A percentile compares a stretch with the other conserved stretches of the same genome.
phyloP scores from a whole-genome alignment of 2,888 invertebrate genomes.

The Agonopterix subpropinquella region DNA sequence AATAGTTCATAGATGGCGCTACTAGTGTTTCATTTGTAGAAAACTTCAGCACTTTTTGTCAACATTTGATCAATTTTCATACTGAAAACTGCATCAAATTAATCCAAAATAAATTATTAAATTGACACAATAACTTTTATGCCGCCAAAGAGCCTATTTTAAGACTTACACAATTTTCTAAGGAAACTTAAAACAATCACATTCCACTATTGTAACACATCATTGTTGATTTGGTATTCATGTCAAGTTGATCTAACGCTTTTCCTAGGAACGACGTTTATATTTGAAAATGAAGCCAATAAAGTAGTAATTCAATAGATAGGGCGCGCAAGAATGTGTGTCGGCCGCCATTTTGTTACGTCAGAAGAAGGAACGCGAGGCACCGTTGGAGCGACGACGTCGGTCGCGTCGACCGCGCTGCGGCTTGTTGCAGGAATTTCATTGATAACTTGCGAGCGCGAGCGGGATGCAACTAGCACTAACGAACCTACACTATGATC shows the following conservation, averaged over 20 bases:
- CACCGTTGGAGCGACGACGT: slow-evolving; percentile 39
- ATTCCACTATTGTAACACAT: too few relatives aligned
- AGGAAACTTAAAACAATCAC: too few relatives aligned
- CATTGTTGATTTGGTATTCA: background rate
- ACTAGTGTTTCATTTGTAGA: too few relatives aligned
- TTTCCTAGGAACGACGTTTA: slow-evolving; percentile 24
- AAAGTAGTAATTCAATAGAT: slow-evolving; percentile 5
- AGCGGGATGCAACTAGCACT: slow-evolving; percentile 53
- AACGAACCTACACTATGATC: slow-evolving; percentile 9
- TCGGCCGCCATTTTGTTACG: slow-evolving; percentile 65
- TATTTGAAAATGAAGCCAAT: slow-evolving; percentile 2
- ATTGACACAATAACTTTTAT: too few relatives aligned
- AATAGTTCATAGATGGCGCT: too few relatives aligned
- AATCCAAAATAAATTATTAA: too few relatives aligned
- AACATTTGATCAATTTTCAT: too few relatives aligned
- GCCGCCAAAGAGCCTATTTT: too few relatives aligned
- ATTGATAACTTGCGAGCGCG: slow-evolving; percentile 65
- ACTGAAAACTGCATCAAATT: too few relatives aligned
- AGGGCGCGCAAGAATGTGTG: slow-evolving; percentile 17
- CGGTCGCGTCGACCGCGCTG: slow-evolving; percentile 24
- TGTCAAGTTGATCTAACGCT: slow-evolving; percentile 1
- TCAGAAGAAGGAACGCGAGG: slow-evolving; percentile 60
- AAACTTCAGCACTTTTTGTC: too few relatives aligned
- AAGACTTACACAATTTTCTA: too few relatives aligned
- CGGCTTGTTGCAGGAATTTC: slow-evolving; percentile 55